Evolutionary conservation across 30 jellyfish, hydroid and myxozoan species (phyloP).

Genomic region (Turritopsis dohrnii): DNA sequence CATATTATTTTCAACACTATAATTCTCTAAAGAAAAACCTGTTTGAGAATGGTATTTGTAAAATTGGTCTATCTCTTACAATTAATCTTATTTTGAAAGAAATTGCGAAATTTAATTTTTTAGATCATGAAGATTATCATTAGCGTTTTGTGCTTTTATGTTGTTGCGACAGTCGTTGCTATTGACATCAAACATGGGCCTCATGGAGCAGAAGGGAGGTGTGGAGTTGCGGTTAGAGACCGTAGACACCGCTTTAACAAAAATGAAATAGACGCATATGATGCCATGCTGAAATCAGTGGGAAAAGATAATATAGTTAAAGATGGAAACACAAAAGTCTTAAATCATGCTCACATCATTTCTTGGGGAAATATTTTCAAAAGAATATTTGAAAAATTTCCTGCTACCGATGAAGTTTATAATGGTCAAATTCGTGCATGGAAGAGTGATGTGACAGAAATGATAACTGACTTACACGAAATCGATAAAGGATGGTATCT

Average conservation of each 20-base stretch:
- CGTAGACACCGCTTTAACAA: not conserved
- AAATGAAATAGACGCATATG: not conserved
- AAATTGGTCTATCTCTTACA: no score
- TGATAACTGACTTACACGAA: not conserved
- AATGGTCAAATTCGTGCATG: not conserved
- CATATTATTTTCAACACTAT: no score
- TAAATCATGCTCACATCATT: not conserved
- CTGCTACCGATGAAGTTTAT: not conserved
- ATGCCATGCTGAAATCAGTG: not conserved
- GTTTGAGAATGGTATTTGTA: no score
- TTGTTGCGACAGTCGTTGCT: not conserved
- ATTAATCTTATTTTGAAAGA: no score
- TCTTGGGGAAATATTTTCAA: not conserved
- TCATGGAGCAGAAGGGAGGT: not conserved
- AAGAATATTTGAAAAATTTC: not conserved
- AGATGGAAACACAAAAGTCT: not conserved
- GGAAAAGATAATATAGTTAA: no score
- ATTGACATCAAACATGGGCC: not conserved
- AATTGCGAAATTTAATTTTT: not conserved
- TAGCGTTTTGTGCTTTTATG: not conserved
- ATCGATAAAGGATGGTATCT: not conserved
- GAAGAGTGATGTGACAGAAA: not conserved
- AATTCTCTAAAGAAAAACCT: no score
- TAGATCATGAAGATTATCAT: not conserved
- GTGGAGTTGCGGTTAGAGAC: not conserved